Evolutionary conservation across 2,797 vertebrate genomes (phyloP).

Genomic region (Poecile montanus): DNA sequence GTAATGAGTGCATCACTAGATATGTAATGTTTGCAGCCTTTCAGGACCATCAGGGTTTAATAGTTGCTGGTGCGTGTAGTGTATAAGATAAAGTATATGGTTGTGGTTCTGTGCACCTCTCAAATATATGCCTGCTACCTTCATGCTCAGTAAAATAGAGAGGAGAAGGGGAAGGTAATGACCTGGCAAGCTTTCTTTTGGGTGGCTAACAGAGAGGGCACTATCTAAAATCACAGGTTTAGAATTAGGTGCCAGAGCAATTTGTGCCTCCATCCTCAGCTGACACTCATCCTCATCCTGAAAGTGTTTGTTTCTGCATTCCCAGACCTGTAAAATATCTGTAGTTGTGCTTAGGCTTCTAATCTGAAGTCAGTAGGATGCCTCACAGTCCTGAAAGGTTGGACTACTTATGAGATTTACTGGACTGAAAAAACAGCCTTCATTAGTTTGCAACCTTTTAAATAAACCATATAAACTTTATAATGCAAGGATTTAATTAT

Average conservation of each 20-base stretch:
- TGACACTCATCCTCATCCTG: neutral
- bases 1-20: neutral
- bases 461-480: neutral
- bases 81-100: neutral
- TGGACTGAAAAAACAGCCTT: neutral
- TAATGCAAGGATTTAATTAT: neutral
- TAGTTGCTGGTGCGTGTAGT: neutral
- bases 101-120: neutral
- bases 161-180: neutral
- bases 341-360: neutral
- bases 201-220: neutral
- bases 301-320: neutral
- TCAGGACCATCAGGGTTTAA: constrained; percentile 10
- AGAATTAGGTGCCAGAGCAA: neutral
- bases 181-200: neutral
- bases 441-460: neutral
- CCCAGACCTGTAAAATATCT: neutral
- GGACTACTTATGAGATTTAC: neutral
- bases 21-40: neutral
- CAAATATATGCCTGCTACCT: neutral
- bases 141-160: neutral
- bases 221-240: neutral
- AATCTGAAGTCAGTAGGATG: neutral
- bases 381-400: neutral
- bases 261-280: neutral